Base-by-base conservation (phyloP, 2,113 vertebrate species). In the Fregata magnificens region DNA sequence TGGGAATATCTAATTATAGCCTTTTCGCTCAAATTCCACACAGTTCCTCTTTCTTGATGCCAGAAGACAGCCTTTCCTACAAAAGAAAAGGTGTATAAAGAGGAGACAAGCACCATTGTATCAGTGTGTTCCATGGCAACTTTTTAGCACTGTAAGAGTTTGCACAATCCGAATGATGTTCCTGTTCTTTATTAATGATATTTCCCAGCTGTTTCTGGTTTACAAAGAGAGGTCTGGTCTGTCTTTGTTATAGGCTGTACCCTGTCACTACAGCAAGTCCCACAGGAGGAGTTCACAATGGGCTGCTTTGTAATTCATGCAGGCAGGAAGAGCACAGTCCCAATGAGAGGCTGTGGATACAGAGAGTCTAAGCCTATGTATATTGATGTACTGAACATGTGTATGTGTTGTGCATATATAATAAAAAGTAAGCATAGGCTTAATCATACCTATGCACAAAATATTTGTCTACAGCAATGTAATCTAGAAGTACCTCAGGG, bases 141-240 rank as follows among this genome's bases (percentile, higher is more conserved):
- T 58, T 88, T 53, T 82, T 28, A 86, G 58, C 45, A 36, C 82
- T 70, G 45, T 5, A 10, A 56, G 50, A 69, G 45, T 78, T 74
- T 91, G 59, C 70, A 45, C 82, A 73, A 74, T 71, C 32, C 69
- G 86, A 31, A 81, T n/a, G 25, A 87, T 84, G 65, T 78, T 89
- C 74, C 69, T 73, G 38, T 73, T 78, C 65, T 67, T 79, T 82
- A 62, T 66, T 81, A 88, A 94, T 53, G 69, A 29, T 67, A 70
- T 71, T 81, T 89, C 56, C 84, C 92, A 91, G 66, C 47, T 91
- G 90, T 78, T 89, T 84, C 66, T 87, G 42, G 45, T 87, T 89
- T 50, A 69, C 76, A 92, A 82, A 88, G 82, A 72, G 79, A 59
- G 22, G 13, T 55, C 84, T 89, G 69, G 69, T 79, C 81, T 32